phyloP scores from a whole-genome alignment of 2,888 invertebrate genomes.

The Ernsta delagoae region DNA sequence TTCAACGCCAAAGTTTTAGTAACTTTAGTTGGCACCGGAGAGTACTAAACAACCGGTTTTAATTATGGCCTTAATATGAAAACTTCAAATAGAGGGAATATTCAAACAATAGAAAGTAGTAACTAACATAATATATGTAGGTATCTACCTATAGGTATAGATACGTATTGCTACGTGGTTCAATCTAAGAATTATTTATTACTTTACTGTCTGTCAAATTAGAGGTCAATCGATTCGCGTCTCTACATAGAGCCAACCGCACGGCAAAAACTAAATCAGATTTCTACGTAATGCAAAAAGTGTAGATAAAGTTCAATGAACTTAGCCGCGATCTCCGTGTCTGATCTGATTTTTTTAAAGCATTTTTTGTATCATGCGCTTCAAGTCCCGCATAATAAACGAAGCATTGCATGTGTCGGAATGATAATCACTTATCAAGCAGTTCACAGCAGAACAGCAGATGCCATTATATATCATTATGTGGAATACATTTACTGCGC shows the following conservation, averaged over 20 bases:
- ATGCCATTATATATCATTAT: neutral
- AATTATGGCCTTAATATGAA: constrained; percentile 18
- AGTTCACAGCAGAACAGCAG: constrained; percentile 8
- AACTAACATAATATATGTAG: too few species aligned
- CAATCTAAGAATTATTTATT: neutral
- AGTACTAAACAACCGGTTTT: constrained; percentile 22
- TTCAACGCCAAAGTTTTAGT: constrained; percentile 5
- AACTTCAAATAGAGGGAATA: constrained; percentile 6
- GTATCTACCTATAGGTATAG: too few species aligned
- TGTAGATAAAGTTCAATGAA: constrained; percentile 23
- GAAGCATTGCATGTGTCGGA: constrained; percentile 15
- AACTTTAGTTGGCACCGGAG: constrained; percentile 11
- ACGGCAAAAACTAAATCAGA: constrained; percentile 25
- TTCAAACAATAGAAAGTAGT: neutral
- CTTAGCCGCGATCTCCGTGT: constrained; percentile 22
- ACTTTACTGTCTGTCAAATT: neutral
- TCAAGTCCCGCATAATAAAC: constrained; percentile 11
- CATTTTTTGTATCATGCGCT: constrained; percentile 24
- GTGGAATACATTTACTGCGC: neutral
- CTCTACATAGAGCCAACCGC: constrained; percentile 4
- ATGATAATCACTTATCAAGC: constrained; percentile 20
- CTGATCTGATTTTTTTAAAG: constrained; percentile 31
- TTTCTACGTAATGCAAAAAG: constrained; percentile 24
- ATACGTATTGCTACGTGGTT: neutral
- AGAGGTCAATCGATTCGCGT: constrained; percentile 1